These are phyloP conservation scores for Empis stercorea DNA, from an alignment of 2,888 invertebrate genomes.

Conservation along the genomic window DNA sequence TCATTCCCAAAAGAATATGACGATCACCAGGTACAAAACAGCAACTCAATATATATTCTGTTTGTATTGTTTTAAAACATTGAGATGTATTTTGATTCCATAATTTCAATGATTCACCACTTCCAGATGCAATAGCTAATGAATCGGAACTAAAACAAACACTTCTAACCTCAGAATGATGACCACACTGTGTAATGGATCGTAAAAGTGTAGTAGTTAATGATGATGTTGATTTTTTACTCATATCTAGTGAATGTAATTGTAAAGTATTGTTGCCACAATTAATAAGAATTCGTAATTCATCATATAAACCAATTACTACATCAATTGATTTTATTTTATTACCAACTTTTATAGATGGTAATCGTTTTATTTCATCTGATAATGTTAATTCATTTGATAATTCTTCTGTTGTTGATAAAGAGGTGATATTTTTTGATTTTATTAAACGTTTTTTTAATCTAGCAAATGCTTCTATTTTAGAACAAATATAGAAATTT, in stretches of 20 bases:
- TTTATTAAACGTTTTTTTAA: conserved; percentile 69
- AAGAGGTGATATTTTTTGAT: conserved; percentile 38
- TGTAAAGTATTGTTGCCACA: conserved; percentile 65
- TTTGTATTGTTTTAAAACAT: conserved; percentile 55
- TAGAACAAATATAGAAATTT: conserved; percentile 64
- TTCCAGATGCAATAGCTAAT: conserved; percentile 72
- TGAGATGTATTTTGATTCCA: conserved; percentile 70
- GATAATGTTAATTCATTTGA: conserved; percentile 42
- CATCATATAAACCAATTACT: conserved; percentile 55
- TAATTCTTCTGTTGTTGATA: conserved; percentile 23
- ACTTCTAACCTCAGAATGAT: conserved; percentile 78
- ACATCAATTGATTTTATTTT: conserved; percentile 60
- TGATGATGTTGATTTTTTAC: conserved; percentile 37
- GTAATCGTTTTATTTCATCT: conserved; percentile 60
- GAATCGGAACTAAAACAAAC: conserved; percentile 86
- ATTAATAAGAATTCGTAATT: conserved; percentile 52
- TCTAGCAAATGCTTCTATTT: conserved; percentile 57
- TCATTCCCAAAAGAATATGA: conserved; percentile 76
- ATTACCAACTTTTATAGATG: conserved; percentile 49
- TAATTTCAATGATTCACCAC: conserved; percentile 78
- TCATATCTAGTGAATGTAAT: conserved; percentile 44
- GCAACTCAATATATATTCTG: conserved; percentile 51
- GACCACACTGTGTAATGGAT: conserved; percentile 62
- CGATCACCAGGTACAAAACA: conserved; percentile 81
- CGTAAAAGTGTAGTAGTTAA: conserved; percentile 47